Percentiles rank a stretch among this genome's conserved stretches.
Evolutionary conservation across 2,113 vertebrate species (phyloP).

Genomic region (Semnopithecus entellus): DNA sequence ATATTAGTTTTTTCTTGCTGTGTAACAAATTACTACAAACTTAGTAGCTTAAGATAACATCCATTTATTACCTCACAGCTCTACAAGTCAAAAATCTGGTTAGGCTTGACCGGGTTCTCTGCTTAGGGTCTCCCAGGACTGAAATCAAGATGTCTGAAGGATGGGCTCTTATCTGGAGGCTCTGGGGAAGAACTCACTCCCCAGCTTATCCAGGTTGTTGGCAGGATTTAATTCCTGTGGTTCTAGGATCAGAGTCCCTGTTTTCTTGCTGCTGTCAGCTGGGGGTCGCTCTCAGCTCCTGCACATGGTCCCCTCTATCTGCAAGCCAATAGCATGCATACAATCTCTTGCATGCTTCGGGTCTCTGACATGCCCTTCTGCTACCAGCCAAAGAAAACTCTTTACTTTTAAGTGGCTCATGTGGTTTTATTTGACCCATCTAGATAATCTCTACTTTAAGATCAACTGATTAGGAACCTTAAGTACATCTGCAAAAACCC

Average conservation of each 20-base stretch:
- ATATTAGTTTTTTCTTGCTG: constrained; percentile 17
- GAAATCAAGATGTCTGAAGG: background rate
- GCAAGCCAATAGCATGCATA: background rate
- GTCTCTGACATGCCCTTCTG: background rate
- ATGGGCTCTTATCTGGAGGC: background rate
- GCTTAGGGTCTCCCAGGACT: background rate
- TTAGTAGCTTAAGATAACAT: background rate
- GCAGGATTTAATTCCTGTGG: background rate
- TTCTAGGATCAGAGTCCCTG: background rate
- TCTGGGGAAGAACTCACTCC: background rate
- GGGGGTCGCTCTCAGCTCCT: background rate
- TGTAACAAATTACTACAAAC: background rate
- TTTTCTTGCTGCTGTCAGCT: background rate
- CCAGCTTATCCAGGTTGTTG: background rate
- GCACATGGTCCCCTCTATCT: background rate
- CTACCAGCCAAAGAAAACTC: background rate
- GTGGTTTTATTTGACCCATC: background rate
- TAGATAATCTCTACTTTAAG: background rate
- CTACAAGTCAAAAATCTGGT: background rate
- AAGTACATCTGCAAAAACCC: background rate
- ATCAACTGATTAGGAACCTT: background rate
- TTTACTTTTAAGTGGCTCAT: background rate
- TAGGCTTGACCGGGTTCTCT: background rate
- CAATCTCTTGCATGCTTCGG: too few species aligned
- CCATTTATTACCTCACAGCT: background rate